Percentiles rank a stretch among this genome's conserved stretches.
phyloP scores from a whole-genome alignment of 2,113 vertebrate genomes.

The Protomyctophum bolini region DNA sequence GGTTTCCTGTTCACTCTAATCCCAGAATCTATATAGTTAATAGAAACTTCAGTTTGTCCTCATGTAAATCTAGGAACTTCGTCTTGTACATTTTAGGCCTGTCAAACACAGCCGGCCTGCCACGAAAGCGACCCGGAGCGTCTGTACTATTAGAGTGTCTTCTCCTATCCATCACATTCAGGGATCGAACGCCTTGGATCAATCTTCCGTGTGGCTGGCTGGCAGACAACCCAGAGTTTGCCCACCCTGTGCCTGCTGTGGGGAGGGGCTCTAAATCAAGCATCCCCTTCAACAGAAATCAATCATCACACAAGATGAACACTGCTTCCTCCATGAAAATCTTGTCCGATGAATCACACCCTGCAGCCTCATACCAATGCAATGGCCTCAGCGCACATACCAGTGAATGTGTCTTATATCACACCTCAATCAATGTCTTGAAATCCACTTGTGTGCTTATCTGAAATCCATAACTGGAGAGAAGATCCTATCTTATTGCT shows the following conservation, averaged over 20 bases:
- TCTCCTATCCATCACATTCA: slow-evolving; percentile 63
- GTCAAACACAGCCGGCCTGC: slow-evolving; percentile 40
- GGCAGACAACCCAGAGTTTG: slow-evolving; percentile 53
- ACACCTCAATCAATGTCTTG: slow-evolving; percentile 23
- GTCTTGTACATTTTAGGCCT: slow-evolving; percentile 14
- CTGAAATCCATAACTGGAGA: slow-evolving; percentile 44
- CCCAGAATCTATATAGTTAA: not conserved
- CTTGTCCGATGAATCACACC: slow-evolving; percentile 31
- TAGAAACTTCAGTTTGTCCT: slow-evolving; percentile 11
- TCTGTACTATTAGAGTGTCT: slow-evolving; percentile 32
- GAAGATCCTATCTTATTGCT: slow-evolving; percentile 23
- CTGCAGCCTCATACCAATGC: slow-evolving; percentile 17
- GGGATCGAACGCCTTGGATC: slow-evolving; percentile 49
- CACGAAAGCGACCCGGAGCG: slow-evolving; percentile 37
- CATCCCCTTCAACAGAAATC: slow-evolving; percentile 45
- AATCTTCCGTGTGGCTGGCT: slow-evolving; percentile 36
- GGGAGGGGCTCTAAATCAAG: slow-evolving; percentile 46
- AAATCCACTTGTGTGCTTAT: slow-evolving; percentile 18
- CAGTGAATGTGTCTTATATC: not conserved
- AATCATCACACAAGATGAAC: slow-evolving; percentile 50
- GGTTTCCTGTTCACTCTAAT: no score
- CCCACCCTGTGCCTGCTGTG: slow-evolving; percentile 8
- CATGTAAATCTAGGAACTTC: slow-evolving; percentile 27
- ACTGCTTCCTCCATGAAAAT: slow-evolving; percentile 27
- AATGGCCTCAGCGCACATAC: slow-evolving; percentile 9